Evolutionary conservation across 2,888 invertebrate species (phyloP), one percentile per base, ranked within the genome.

Genomic region (Mellilla xanthometata): DNA sequence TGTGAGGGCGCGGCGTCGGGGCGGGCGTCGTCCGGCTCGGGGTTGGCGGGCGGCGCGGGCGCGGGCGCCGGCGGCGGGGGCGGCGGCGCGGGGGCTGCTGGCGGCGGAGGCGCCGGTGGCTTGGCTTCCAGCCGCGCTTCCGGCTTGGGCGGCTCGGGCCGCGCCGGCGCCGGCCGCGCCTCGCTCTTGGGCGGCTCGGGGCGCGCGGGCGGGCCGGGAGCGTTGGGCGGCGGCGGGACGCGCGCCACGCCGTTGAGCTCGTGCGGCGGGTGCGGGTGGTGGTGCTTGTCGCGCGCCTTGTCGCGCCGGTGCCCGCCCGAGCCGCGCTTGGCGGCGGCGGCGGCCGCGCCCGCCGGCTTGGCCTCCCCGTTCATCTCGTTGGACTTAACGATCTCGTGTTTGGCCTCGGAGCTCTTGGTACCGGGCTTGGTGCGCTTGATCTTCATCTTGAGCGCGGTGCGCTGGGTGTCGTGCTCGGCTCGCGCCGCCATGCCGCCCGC

Each of bases 391-490:
- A 97, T 97, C 91, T 98, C 98, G 91, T 97, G 97, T 81, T 97
- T 97, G 55, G 96, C 96, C 91, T 97, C 97, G 69, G 95, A 96
- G 77, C 95, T 95, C 84, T 96, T 96, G 58, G 96, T 96, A 75
- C 96, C 96, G 60, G 96, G 96, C 91, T 97, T 97, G 63, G 96
- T 98, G 78, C 98, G 94, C 90, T 98, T 98, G 86, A 98, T 98
- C 93, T 98, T 98, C 98, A 98, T 98, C 92, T 98, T 98, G 82
- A 98, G 93, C 85, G 96, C 95, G 86, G 94, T 94, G 87, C 95
- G 95, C 84, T 88, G 85, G 81, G 83, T 86, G 92, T 93, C 93
- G 56, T 92, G 91, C 81, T 91, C 91, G 84, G 91, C 91, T 88
- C 92, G 92, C 87, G 91, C 90, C 90, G 91, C 88, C 90, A 90